Conservation (phyloP, 2,113 vertebrate genomes). For the Falcunculus frontatus region DNA sequence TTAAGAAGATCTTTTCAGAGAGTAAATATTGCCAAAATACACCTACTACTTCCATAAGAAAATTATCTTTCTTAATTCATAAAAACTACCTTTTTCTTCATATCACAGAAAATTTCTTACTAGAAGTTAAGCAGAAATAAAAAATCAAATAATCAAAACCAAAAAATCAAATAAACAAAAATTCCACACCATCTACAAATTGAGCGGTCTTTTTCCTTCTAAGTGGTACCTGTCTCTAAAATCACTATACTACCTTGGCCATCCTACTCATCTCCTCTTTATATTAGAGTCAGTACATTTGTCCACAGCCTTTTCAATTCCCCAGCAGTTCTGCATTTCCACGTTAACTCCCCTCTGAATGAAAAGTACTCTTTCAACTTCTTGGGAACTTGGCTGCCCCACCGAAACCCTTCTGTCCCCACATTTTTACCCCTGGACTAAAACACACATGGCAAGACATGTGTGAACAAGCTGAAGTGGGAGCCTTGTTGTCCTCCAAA, state of each 20-base stretch:
- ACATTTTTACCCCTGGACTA: neutral
- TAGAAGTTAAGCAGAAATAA: neutral
- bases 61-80: neutral
- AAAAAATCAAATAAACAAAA: neutral
- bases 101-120: neutral
- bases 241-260: neutral
- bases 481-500: neutral
- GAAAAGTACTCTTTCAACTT: neutral
- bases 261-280: neutral
- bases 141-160: neutral
- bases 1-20: neutral
- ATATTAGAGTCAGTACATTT: neutral
- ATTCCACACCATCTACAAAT: neutral
- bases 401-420: neutral
- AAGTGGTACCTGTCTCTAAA: neutral
- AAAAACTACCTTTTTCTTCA: neutral
- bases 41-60: neutral
- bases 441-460: neutral
- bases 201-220: fast-evolving
- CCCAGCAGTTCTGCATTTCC: neutral
- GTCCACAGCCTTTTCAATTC: neutral
- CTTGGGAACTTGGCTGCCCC: neutral
- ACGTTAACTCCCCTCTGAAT: neutral
- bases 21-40: neutral
- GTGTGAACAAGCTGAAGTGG: neutral